phyloP scores from a whole-genome alignment of 2,888 invertebrate species.

The Catocala sponsa region DNA sequence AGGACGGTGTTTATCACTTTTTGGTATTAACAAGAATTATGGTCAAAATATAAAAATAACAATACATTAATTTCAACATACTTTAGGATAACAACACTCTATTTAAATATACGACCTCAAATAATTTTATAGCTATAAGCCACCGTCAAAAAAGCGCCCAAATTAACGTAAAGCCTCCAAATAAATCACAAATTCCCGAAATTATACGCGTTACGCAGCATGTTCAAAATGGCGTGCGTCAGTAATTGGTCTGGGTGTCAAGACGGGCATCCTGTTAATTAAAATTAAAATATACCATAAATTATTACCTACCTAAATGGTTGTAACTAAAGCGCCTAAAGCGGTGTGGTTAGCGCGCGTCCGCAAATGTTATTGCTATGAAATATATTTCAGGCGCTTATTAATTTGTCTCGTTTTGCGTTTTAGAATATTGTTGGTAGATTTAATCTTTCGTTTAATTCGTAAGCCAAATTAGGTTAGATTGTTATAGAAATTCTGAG shows the following conservation, averaged over 20 bases:
- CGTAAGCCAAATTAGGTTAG: too few species aligned
- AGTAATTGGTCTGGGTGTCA: conserved; percentile 42
- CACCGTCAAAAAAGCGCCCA: conserved; percentile 9
- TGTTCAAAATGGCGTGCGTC: conserved; percentile 24
- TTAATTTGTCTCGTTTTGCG: conserved; percentile 9
- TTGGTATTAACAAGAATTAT: too few species aligned
- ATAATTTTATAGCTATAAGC: conserved; percentile 5
- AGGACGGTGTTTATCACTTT: too few species aligned
- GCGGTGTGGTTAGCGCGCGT: conserved; percentile 31
- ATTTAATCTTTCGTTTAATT: not conserved
- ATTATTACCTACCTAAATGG: conserved; percentile 61
- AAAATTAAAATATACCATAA: conserved; percentile 71
- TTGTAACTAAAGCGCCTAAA: conserved; percentile 32
- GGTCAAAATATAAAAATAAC: too few species aligned
- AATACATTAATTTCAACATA: too few species aligned
- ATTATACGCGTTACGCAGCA: conserved; percentile 28
- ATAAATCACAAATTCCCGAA: conserved; percentile 36
- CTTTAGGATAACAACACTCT: not conserved
- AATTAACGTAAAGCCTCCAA: conserved; percentile 24
- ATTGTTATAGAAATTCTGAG: too few species aligned
- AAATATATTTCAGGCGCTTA: conserved; percentile 40
- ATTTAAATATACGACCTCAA: not conserved
- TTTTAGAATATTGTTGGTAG: not conserved
- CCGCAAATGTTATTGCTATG: conserved; percentile 41
- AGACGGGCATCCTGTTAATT: conserved; percentile 61